These are phyloP conservation scores for Onychorhynchus coronatus DNA, from an alignment of 2,113 vertebrate genomes.

Conservation along the genomic window DNA sequence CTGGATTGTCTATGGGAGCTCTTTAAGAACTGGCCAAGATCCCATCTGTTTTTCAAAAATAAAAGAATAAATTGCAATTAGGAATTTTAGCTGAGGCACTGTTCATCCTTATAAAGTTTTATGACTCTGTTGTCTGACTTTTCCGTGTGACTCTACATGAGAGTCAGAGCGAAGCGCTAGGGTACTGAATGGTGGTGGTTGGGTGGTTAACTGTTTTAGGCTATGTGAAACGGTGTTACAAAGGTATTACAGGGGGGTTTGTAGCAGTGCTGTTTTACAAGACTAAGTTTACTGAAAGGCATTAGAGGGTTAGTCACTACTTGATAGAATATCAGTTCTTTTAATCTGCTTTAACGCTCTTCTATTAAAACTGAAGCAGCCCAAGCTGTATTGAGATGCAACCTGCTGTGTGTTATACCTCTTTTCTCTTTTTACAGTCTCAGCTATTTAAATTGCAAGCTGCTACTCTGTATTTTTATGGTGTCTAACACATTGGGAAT, in stretches of 20 bases:
- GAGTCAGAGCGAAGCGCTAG: background rate
- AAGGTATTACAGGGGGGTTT: background rate
- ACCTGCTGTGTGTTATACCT: background rate
- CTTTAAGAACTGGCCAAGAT: background rate
- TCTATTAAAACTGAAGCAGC: background rate
- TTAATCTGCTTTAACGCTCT: background rate
- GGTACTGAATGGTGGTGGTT: background rate
- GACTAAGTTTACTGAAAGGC: background rate
- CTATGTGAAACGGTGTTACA: accelerated
- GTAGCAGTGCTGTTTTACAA: background rate
- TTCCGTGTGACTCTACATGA: background rate
- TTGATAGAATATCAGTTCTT: background rate
- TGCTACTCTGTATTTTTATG: background rate
- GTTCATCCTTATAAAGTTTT: background rate
- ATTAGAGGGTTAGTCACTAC: background rate
- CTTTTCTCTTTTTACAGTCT: background rate
- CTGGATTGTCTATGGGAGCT: background rate
- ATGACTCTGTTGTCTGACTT: background rate
- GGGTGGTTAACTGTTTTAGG: background rate
- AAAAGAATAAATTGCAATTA: background rate
- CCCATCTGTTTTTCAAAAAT: background rate
- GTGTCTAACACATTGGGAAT: background rate
- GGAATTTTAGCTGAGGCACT: background rate
- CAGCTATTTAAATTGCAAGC: background rate
- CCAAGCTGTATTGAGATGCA: background rate